Evolutionary conservation across 2,113 vertebrate genomes (phyloP).

Genomic region (Gavialis gangeticus): DNA sequence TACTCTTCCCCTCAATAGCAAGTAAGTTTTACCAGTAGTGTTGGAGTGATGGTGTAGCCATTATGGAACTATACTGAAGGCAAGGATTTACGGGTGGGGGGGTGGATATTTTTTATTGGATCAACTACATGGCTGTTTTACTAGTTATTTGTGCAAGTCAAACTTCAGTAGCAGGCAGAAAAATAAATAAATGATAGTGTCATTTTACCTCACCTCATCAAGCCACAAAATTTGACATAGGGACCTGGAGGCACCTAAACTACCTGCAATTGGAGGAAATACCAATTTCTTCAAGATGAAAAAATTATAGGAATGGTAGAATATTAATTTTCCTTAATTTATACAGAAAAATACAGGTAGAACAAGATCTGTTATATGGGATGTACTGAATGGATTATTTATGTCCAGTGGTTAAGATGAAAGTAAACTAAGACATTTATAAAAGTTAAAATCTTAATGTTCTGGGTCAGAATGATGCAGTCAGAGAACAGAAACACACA

Average conservation of each 20-base stretch:
- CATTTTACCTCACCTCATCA: no score
- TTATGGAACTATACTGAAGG: no score
- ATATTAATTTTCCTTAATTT: not conserved
- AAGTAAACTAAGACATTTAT: not conserved
- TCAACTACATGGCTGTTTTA: no score
- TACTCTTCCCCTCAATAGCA: not conserved
- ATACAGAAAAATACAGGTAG: rapidly evolving
- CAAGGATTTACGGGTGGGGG: no score
- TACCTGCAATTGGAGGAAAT: not conserved
- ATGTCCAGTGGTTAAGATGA: not conserved
- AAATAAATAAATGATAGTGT: no score
- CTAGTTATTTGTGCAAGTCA: no score
- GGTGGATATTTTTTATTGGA: no score
- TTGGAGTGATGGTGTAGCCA: no score
- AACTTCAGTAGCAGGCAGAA: no score
- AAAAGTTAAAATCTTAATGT: not conserved
- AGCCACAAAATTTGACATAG: no score
- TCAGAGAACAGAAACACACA: not conserved
- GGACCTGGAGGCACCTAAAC: no score
- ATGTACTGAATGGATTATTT: not conserved
- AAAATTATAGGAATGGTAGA: not conserved
- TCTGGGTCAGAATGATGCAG: rapidly evolving
- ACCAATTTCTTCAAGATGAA: not conserved
- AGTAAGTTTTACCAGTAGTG: not conserved
- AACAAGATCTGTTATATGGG: not conserved